phyloP scores from a whole-genome alignment of 2,113 vertebrate species.

The Pampusana beccarii region DNA sequence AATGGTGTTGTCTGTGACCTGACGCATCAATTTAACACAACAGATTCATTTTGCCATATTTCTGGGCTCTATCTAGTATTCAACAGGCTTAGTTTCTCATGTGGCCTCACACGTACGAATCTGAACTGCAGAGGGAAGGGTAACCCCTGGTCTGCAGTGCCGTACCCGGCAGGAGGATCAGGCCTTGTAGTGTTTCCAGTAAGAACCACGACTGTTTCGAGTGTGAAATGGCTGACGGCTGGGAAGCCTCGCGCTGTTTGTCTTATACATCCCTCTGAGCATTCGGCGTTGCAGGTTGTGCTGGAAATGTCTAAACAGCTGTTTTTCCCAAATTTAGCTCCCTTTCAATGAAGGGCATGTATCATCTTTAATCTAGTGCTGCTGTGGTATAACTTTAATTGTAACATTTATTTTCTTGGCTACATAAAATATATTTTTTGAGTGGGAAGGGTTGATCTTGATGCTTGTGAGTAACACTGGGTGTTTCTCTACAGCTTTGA shows the following conservation, averaged over 20 bases:
- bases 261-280: background rate
- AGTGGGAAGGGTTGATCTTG: background rate
- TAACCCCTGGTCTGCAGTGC: background rate
- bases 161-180: rapidly evolving
- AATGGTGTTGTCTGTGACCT: background rate
- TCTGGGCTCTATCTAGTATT: background rate
- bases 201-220: no score
- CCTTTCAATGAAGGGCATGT: background rate
- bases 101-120: background rate
- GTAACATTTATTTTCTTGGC: background rate
- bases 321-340: background rate
- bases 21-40: background rate
- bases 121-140: background rate
- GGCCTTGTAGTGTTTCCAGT: rapidly evolving
- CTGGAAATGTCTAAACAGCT: background rate
- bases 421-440: background rate
- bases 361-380: background rate
- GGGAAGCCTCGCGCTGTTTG: rapidly evolving
- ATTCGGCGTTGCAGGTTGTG: background rate
- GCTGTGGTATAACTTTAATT: background rate
- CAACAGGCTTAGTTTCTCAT: background rate
- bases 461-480: background rate
- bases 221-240: background rate
- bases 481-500: background rate
- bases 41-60: background rate